Conservation (phyloP, 2,797 vertebrate genomes). For the Argyrosomus regius region DNA sequence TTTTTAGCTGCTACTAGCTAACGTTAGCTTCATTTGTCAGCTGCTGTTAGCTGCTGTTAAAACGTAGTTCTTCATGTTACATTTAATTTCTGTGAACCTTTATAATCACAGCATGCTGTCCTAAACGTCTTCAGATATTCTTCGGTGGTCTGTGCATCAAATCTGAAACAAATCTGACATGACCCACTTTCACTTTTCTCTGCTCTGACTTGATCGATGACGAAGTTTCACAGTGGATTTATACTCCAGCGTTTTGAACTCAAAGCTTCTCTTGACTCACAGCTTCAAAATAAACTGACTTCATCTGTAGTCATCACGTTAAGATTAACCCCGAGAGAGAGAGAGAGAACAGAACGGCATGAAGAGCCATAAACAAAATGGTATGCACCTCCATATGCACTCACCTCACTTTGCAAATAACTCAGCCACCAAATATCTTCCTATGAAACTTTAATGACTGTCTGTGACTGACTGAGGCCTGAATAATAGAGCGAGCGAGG, state of each 20-base stretch:
- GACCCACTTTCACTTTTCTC: slow-evolving; percentile 59
- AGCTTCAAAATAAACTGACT: slow-evolving; percentile 10
- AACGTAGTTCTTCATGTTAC: no score
- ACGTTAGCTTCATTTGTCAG: no score
- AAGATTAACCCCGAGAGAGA: slow-evolving; percentile 1
- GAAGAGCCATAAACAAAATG: slow-evolving; percentile 51
- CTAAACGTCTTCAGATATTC: slow-evolving; percentile 35
- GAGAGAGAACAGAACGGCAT: not conserved
- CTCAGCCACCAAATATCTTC: slow-evolving; percentile 78
- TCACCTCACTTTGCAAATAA: slow-evolving; percentile 76
- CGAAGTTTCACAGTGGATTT: slow-evolving; percentile 33
- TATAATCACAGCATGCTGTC: slow-evolving; percentile 36
- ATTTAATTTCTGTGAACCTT: not conserved
- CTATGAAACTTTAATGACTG: slow-evolving; percentile 86
- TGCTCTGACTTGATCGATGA: slow-evolving; percentile 54
- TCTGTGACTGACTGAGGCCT: slow-evolving; percentile 83
- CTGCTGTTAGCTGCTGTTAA: no score
- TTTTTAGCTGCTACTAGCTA: no score
- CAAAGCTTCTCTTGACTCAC: no score
- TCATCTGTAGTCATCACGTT: slow-evolving; percentile 6
- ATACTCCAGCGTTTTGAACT: not conserved
- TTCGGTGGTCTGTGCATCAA: slow-evolving; percentile 36
- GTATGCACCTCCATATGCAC: slow-evolving; percentile 59
- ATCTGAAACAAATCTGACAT: slow-evolving; percentile 61
- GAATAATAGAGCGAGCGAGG: slow-evolving; percentile 81